These are phyloP conservation scores for Gorsachius goisagi DNA, from an alignment of 2,113 vertebrate species.

Conservation along the genomic window DNA sequence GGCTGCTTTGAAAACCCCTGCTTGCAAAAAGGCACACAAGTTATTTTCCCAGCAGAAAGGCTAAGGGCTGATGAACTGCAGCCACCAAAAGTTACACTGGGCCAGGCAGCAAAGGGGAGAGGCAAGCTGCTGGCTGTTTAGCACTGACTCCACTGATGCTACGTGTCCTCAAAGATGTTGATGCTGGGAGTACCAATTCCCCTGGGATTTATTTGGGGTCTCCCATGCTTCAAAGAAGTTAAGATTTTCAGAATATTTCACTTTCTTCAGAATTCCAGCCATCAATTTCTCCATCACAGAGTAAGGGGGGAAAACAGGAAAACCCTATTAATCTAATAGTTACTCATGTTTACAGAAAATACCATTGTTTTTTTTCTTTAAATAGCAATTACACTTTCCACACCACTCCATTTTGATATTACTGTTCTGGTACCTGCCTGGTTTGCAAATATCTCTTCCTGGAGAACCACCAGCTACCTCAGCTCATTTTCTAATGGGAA, in stretches of 20 bases:
- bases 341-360: not conserved
- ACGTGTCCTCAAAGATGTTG: not conserved
- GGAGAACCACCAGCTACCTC: not conserved
- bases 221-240: not conserved
- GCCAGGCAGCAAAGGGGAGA: not conserved
- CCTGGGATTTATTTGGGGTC: not conserved
- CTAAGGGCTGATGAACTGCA: not conserved
- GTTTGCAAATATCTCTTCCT: not conserved
- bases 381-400: not conserved
- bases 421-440: not conserved
- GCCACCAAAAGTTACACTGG: not conserved
- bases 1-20: not conserved
- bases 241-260: not conserved
- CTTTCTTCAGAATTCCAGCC: not conserved
- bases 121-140: not conserved
- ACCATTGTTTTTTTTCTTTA: not conserved
- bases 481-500: not conserved
- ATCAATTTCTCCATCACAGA: not conserved
- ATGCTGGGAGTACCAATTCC: fast-evolving
- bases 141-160: not conserved
- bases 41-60: not conserved
- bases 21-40: not conserved
- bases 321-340: not conserved
- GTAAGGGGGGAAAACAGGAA: not conserved
- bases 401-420: not conserved